Conservation (phyloP, 35 echinoderm and acorn worm genomes). For the Acanthaster planci region DNA sequence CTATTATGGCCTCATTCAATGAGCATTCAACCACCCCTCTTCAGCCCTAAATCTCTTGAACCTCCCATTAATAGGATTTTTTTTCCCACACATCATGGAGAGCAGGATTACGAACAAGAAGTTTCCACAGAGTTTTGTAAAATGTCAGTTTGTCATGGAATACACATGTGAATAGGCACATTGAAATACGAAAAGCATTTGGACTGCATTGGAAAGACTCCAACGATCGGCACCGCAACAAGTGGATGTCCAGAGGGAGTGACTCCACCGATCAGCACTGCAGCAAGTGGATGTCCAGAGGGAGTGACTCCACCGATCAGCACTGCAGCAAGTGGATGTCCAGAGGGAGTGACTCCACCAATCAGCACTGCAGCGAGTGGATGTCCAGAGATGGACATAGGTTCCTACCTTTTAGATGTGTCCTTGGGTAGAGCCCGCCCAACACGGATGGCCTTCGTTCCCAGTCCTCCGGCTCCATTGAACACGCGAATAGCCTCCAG, state of each 20-base stretch:
- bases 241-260: neutral
- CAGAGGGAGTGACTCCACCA: neutral
- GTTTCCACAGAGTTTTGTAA: no score
- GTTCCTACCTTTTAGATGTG: neutral
- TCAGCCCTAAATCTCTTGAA: no score
- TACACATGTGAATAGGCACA: no score
- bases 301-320: neutral
- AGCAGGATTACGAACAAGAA: no score
- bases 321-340: neutral
- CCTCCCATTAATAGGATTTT: no score
- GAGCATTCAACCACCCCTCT: no score
- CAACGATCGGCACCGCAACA: neutral
- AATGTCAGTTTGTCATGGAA: no score
- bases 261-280: neutral
- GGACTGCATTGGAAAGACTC: no score
- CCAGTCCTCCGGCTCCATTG: constrained; percentile 4
- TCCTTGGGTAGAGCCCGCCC: neutral
- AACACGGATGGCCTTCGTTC: neutral
- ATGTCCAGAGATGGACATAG: neutral
- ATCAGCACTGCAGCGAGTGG: neutral
- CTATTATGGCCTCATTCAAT: no score
- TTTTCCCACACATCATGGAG: no score
- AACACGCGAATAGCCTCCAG: neutral
- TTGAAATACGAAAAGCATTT: no score
- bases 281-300: neutral